Conservation (phyloP, 2,113 vertebrate genomes). For the Papio anubis region DNA sequence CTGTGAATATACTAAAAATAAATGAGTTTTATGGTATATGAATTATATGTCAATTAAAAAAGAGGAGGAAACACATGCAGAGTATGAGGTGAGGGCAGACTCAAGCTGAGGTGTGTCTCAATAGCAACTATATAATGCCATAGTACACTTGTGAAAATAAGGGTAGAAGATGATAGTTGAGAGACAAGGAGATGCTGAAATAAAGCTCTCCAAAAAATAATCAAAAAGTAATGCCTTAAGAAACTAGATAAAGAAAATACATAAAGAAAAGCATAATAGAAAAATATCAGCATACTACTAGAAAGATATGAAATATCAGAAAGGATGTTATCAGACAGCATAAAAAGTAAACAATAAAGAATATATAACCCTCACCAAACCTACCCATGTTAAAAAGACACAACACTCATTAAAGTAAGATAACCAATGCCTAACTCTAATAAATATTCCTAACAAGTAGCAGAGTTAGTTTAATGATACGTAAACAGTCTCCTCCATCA, state of each 20-base stretch:
- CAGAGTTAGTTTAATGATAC: not conserved
- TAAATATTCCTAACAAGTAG: conserved; percentile 9
- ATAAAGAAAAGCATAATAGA: not conserved
- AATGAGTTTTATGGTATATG: not conserved
- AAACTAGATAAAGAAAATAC: not conserved
- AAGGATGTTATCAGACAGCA: not conserved
- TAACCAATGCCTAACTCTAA: conserved; percentile 23
- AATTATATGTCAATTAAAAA: not conserved
- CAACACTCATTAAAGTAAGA: not conserved
- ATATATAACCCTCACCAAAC: not conserved
- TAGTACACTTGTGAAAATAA: not conserved
- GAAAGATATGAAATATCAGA: not conserved
- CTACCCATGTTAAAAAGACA: conserved; percentile 13
- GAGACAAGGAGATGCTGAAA: not conserved
- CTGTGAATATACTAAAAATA: not conserved
- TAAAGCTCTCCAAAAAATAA: not conserved
- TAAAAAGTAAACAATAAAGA: conserved; percentile 12
- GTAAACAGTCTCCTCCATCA: not conserved
- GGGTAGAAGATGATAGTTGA: not conserved
- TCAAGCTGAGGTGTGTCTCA: not conserved
- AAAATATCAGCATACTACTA: not conserved
- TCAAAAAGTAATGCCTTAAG: not conserved
- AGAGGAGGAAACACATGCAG: not conserved
- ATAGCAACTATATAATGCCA: not conserved
- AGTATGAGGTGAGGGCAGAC: not conserved